Evolutionary conservation across 2,888 invertebrate species (phyloP).

Genomic region (Ganaspis brasiliensis): DNA sequence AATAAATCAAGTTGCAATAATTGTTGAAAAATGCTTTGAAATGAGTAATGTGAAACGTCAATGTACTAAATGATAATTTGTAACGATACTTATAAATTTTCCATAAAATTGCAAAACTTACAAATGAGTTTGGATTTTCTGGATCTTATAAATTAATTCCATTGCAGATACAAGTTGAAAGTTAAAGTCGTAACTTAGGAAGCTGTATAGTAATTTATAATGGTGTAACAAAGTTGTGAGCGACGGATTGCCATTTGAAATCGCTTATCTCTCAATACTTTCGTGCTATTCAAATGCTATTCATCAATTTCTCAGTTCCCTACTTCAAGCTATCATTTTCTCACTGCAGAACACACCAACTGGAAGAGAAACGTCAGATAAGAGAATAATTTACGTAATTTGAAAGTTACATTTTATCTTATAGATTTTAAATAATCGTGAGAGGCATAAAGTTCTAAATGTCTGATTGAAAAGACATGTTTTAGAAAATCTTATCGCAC

Average conservation of each 20-base stretch:
- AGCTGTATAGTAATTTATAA: conserved; percentile 23
- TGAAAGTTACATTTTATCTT: conserved; percentile 38
- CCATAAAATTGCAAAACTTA: conserved; percentile 18
- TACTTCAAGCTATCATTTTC: conserved; percentile 39
- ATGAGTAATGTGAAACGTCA: not conserved
- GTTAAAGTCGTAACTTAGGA: conserved; percentile 33
- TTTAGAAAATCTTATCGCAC: conserved; percentile 19
- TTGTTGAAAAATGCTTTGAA: too few relatives aligned
- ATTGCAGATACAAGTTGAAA: conserved; percentile 9
- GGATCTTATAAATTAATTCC: conserved; percentile 18
- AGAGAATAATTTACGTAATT: conserved; percentile 40
- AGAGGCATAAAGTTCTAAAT: conserved; percentile 9
- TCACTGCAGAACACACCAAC: conserved; percentile 21
- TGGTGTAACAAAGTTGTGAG: conserved; percentile 39
- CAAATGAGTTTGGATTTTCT: conserved; percentile 10
- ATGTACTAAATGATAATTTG: not conserved
- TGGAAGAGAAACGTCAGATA: conserved; percentile 42
- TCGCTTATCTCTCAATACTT: conserved; percentile 43
- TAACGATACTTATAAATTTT: not conserved
- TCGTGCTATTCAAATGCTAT: conserved; percentile 39
- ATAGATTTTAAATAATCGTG: conserved; percentile 30
- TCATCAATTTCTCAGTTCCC: conserved; percentile 41
- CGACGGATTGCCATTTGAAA: conserved; percentile 41
- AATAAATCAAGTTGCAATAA: too few relatives aligned
- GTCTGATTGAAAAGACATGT: conserved; percentile 25